A percentile compares a stretch with the other conserved stretches of the same genome.
Conservation (phyloP, 2,888 invertebrate species). For the Pyrochroa serraticornis region DNA sequence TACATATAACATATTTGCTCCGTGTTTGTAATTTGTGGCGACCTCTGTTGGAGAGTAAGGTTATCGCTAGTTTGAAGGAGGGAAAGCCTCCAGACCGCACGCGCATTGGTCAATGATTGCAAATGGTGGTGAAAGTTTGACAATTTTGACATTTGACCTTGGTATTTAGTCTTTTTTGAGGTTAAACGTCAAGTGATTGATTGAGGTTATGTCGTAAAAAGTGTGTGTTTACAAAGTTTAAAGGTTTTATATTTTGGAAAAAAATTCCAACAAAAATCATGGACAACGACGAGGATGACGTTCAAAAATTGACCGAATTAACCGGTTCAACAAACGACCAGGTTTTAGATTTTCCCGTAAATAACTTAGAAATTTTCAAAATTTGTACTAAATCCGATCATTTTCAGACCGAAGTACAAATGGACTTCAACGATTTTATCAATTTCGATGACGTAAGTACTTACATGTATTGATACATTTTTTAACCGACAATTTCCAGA, state of each 20-base stretch:
- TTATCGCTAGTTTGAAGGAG: no score
- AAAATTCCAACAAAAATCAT: constrained; percentile 3
- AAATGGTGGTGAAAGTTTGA: no score
- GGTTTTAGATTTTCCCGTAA: constrained; percentile 5
- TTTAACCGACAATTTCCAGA: constrained; percentile 6
- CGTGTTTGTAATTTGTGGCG: no score
- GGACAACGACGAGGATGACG: constrained; percentile 34
- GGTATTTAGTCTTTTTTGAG: no score
- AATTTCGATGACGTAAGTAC: constrained; percentile 10
- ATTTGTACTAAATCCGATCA: not conserved
- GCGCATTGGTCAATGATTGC: no score
- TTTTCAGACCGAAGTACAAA: constrained; percentile 10
- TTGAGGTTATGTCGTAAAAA: not conserved
- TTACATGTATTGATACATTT: not conserved
- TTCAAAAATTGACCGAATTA: constrained; percentile 31
- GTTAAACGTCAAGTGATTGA: no score
- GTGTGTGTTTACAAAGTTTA: not conserved
- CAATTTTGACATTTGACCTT: no score
- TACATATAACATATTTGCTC: no score
- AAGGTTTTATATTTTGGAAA: not conserved
- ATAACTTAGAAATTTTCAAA: constrained; percentile 9
- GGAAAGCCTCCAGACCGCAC: no score
- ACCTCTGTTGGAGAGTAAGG: no score
- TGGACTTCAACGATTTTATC: constrained; percentile 22
- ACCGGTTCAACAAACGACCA: constrained; percentile 25